phyloP scores from a whole-genome alignment of 1,140 invertebrate genomes.

The Drosophila pallidifrons region DNA sequence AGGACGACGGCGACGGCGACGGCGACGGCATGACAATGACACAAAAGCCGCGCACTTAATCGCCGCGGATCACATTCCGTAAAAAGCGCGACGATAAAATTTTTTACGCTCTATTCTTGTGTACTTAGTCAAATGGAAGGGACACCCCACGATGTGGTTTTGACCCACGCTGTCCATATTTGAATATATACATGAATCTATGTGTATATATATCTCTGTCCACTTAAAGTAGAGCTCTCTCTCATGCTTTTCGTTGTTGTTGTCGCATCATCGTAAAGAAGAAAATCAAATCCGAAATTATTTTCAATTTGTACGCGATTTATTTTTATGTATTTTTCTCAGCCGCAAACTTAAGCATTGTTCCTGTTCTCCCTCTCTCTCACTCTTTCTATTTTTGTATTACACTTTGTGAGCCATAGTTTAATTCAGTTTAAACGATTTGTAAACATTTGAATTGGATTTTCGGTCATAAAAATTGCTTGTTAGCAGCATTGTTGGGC shows the following conservation, averaged over 20 bases:
- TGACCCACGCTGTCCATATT: conserved; percentile 75
- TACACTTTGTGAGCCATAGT: conserved; percentile 11
- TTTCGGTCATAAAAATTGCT: conserved; percentile 78
- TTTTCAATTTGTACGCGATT: conserved; percentile 85
- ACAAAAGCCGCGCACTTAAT: conserved; percentile 84
- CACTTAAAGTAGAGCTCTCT: conserved; percentile 41
- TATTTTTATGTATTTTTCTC: conserved; percentile 81
- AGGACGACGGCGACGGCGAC: conserved; percentile 57
- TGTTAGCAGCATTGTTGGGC: conserved; percentile 71
- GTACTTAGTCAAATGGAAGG: conserved; percentile 80
- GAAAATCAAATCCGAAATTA: conserved; percentile 85
- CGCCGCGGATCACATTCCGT: conserved; percentile 84
- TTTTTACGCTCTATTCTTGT: conserved; percentile 83
- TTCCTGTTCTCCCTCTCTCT: conserved; percentile 7
- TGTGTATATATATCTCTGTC: conserved; percentile 57
- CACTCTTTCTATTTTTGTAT: conserved; percentile 23
- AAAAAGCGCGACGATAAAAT: conserved; percentile 84
- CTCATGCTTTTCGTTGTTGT: background rate
- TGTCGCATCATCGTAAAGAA: conserved; percentile 69
- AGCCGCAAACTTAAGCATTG: conserved; percentile 21
- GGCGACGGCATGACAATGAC: conserved; percentile 79
- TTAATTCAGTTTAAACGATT: conserved; percentile 75
- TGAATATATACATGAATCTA: conserved; percentile 33
- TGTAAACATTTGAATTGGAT: conserved; percentile 84
- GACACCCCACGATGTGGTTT: conserved; percentile 38